A percentile compares a stretch with the other conserved stretches of the same genome.
Evolutionary conservation across 1,140 invertebrate species (phyloP).

Genomic region (Drosophila nigromelanica): DNA sequence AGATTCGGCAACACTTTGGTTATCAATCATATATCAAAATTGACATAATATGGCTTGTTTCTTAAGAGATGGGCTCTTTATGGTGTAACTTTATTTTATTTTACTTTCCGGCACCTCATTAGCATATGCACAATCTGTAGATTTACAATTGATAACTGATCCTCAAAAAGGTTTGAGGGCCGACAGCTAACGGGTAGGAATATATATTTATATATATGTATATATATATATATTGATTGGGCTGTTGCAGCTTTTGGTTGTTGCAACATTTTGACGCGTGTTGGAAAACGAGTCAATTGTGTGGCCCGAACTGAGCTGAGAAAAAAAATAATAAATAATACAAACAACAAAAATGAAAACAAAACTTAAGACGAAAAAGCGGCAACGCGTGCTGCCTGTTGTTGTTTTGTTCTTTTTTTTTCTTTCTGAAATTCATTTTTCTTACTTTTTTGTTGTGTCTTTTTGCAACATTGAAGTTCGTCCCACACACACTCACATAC

Average conservation of each 20-base stretch:
- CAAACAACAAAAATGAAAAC: background rate
- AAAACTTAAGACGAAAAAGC: constrained; percentile 1
- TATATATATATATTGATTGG: background rate
- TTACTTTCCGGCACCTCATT: constrained; percentile 8
- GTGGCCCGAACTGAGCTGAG: constrained; percentile 57
- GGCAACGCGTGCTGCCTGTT: constrained; percentile 8
- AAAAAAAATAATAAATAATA: background rate
- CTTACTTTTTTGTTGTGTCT: constrained; percentile 17
- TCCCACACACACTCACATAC: constrained; percentile 62
- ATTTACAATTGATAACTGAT: constrained; percentile 29
- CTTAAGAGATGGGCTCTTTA: background rate
- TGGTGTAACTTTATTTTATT: no score
- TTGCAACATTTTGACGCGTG: constrained; percentile 61
- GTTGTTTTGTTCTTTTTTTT: constrained; percentile 16
- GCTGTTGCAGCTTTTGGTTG: constrained; percentile 27
- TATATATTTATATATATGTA: constrained; percentile 3
- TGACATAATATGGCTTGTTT: background rate
- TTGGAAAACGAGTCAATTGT: constrained; percentile 75
- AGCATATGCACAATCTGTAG: constrained; percentile 22
- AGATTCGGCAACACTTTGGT: background rate
- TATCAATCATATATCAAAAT: background rate
- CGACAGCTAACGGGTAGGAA: constrained; percentile 19
- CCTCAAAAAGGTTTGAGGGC: background rate
- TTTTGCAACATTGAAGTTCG: constrained; percentile 67
- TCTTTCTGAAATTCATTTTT: constrained; percentile 21